These are phyloP conservation scores for Eulacestoma nigropectus DNA, from an alignment of 2,113 vertebrate species.

Conservation along the genomic window DNA sequence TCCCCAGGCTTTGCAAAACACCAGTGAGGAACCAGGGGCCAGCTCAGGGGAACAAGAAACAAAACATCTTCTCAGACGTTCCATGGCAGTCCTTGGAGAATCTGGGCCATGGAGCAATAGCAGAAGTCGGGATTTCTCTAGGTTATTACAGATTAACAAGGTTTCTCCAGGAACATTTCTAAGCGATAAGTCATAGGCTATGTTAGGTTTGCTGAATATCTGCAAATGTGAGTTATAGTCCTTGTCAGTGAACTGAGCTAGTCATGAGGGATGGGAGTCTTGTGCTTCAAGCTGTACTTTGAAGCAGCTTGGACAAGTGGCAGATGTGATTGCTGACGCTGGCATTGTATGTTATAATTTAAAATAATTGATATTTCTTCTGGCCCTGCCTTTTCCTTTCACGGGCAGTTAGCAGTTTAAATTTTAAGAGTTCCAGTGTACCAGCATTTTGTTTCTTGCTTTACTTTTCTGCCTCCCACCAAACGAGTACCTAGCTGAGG, in stretches of 20 bases:
- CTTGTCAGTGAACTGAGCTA: neutral
- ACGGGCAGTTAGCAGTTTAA: neutral
- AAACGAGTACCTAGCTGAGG: neutral
- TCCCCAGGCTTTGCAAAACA: neutral
- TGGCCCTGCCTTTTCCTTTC: neutral
- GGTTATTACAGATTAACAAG: neutral
- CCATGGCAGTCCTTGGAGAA: neutral
- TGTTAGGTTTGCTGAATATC: neutral
- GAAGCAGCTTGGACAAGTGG: neutral
- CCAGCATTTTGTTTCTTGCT: neutral
- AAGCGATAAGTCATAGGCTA: neutral
- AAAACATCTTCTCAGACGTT: neutral
- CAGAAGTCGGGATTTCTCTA: neutral
- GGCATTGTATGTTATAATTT: neutral
- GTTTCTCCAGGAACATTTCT: neutral
- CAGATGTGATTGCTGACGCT: neutral
- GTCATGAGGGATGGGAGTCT: neutral
- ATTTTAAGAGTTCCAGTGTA: neutral
- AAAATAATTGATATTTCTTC: slow-evolving; percentile 10
- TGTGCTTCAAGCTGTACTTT: neutral
- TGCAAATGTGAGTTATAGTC: neutral
- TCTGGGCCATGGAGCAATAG: neutral
- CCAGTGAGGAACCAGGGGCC: neutral
- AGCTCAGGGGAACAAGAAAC: neutral
- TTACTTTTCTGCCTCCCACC: slow-evolving; percentile 2